A percentile compares a stretch with the other conserved stretches of the same genome.
Evolutionary conservation across 1,140 invertebrate species (phyloP).

Genomic region (Drosophila suzukii): DNA sequence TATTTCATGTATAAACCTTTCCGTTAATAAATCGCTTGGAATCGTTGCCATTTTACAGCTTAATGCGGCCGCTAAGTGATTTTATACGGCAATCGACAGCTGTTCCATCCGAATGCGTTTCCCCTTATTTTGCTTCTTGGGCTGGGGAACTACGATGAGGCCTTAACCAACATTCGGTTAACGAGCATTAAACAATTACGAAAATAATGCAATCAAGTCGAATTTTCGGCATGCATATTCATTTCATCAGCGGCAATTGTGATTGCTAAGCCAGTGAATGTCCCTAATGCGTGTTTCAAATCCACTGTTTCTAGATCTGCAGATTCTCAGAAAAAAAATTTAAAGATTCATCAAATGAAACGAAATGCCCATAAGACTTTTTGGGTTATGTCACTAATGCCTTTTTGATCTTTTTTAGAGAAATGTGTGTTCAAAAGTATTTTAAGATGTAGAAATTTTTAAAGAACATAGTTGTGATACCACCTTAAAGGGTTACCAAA

Average conservation of each 20-base stretch:
- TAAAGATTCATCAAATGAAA: neutral
- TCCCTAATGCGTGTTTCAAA: conserved; percentile 28
- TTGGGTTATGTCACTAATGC: conserved; percentile 21
- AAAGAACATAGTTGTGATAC: too few species aligned
- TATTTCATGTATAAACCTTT: conserved; percentile 3
- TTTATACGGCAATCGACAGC: conserved; percentile 44
- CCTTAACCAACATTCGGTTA: conserved; percentile 49
- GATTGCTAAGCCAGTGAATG: conserved; percentile 20
- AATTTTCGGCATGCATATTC: conserved; percentile 51
- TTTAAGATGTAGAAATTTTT: too few species aligned
- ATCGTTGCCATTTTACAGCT: conserved; percentile 24
- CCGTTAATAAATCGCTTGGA: conserved; percentile 18
- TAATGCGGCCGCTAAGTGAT: conserved; percentile 38
- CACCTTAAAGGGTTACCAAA: too few species aligned
- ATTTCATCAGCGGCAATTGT: conserved; percentile 51
- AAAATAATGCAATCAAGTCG: conserved; percentile 48
- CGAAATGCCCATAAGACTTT: neutral
- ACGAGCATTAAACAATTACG: conserved; percentile 53
- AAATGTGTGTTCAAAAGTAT: too few species aligned
- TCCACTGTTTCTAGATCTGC: neutral
- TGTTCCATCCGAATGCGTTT: conserved; percentile 39
- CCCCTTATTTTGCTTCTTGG: conserved; percentile 12
- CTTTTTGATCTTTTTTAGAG: neutral
- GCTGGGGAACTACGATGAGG: conserved; percentile 20
- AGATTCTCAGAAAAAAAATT: neutral